Evolutionary conservation across 2,113 vertebrate genomes (phyloP), one percentile per base, ranked within the genome.

Genomic region (Rhynchomys soricoides): DNA sequence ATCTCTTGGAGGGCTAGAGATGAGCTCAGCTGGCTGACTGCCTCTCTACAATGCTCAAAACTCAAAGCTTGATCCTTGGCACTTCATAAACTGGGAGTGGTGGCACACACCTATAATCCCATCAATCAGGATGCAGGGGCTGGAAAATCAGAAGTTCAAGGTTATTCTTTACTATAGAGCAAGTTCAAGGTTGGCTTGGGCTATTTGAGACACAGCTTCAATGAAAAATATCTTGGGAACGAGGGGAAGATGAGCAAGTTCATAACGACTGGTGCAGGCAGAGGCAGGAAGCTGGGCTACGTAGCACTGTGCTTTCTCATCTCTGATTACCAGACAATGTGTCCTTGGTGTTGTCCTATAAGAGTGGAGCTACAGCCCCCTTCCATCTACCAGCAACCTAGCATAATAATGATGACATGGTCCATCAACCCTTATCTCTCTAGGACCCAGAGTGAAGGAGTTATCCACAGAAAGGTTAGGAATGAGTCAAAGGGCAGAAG

Each of bases 311-410:
- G 64, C 16, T 19, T 34, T 83, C 71, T 79, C 43, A 2, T 34
- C 73, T 90, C 15, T 82, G 6, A 17, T 1, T 21, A 26, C 52
- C 81, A 74, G 37, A 22, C 24, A 48, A 24, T 6, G 7, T 1
- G 22, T 29, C 68, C 34, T 13, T 3, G 11, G 48, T 2, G 29
- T 5, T 31, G 11, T 15, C 3, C 3, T 5, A 6, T 0, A 3
- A 3, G 31, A 64, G 19, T 17, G 34, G 50, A 62, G 68, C 3
- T 40, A 1, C 0, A 17, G 73, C 19, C 4, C 13, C 62, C 50
- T 40, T 17, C 22, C 40, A 2, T 19, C 16, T 17, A 1, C 40
- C 34, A 7, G 21, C 73, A 34, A n/a, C 24, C 2, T 1, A 26
- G 1, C 7, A 19, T n/a, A 7, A 52, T 24, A 4, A 10, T 19